Conservation (phyloP, 2,888 invertebrate species). For the Gymnoscelis rufifasciata region DNA sequence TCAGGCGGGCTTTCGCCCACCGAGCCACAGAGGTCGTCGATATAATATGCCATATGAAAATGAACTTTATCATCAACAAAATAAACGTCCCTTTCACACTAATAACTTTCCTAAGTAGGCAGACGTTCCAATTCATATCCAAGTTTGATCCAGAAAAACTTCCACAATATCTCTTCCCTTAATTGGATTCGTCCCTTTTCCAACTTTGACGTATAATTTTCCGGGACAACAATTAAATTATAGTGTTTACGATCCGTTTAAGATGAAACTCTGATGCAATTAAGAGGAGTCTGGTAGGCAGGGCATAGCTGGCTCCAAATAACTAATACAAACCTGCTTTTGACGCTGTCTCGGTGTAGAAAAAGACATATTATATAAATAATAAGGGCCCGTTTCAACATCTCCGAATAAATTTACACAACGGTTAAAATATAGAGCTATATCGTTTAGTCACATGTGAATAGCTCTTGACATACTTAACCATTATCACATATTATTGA, state of each 20-base stretch:
- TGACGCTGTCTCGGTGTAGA: not conserved
- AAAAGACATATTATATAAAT: not conserved
- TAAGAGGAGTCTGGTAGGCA: slow-evolving; percentile 27
- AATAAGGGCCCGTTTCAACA: no score
- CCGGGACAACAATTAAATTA: slow-evolving; percentile 29
- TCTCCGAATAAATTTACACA: no score
- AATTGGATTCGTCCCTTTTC: slow-evolving; percentile 28
- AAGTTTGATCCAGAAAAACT: slow-evolving; percentile 26
- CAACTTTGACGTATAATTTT: slow-evolving; percentile 29
- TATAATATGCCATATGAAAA: no score
- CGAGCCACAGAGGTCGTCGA: no score
- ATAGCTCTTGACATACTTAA: no score
- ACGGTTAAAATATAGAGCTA: no score
- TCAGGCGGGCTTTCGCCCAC: no score
- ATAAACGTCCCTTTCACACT: not conserved
- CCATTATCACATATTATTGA: no score
- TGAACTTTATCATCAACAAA: not conserved
- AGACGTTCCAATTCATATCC: slow-evolving; percentile 20
- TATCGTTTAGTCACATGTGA: no score
- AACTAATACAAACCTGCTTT: not conserved
- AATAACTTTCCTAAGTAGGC: slow-evolving; percentile 13
- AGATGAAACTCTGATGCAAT: slow-evolving; percentile 42
- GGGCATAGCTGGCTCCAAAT: not conserved
- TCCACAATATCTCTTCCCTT: slow-evolving; percentile 25
- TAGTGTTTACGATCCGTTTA: slow-evolving; percentile 41